Evolutionary conservation across 2,888 invertebrate species (phyloP).

Genomic region (Netelia virgata): DNA sequence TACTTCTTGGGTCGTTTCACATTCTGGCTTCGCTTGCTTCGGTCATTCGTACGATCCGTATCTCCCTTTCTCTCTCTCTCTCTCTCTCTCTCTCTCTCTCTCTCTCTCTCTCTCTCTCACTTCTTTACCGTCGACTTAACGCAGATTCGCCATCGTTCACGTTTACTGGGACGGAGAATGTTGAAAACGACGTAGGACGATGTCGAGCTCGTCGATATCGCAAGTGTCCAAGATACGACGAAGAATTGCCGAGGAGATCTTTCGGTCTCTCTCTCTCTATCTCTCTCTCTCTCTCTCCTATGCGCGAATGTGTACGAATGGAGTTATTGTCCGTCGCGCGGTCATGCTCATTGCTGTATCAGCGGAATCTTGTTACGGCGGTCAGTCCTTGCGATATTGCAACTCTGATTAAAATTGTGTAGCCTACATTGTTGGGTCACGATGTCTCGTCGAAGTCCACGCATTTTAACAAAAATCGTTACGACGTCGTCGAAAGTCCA

Average conservation of each 20-base stretch:
- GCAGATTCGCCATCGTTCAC: neutral
- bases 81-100: too few relatives aligned
- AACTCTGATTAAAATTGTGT: slow-evolving; percentile 16
- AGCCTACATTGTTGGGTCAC: neutral
- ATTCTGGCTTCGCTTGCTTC: slow-evolving; percentile 11
- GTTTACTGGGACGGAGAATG: slow-evolving; percentile 5
- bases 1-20: slow-evolving; percentile 35
- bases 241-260: neutral
- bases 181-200: slow-evolving; percentile 27
- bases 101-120: too few relatives aligned
- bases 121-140: neutral
- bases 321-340: slow-evolving; percentile 49
- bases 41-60: slow-evolving; percentile 33
- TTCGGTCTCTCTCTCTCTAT: neutral
- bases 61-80: neutral
- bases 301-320: slow-evolving; percentile 2
- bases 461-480: too few relatives aligned
- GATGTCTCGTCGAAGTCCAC: neutral
- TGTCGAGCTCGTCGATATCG: neutral
- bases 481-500: neutral
- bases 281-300: neutral
- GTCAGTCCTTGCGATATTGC: slow-evolving; percentile 42
- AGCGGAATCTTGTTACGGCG: slow-evolving; percentile 56
- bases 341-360: slow-evolving; percentile 56
- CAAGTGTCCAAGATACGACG: slow-evolving; percentile 8